phyloP scores from a whole-genome alignment of 2,797 vertebrate species.

The Sardinella longiceps region DNA sequence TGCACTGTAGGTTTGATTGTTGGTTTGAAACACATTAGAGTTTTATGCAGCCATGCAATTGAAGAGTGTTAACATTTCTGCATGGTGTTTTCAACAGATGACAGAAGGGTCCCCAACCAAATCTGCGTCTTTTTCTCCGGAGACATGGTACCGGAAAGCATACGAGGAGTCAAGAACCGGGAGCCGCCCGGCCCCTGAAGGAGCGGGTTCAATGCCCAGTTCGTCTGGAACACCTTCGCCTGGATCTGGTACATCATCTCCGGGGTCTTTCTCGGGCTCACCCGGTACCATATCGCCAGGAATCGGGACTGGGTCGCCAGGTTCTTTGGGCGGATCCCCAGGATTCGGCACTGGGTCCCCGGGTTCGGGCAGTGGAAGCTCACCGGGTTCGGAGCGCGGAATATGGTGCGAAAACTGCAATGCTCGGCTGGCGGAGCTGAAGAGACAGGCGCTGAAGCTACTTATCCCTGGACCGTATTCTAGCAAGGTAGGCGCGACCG shows the following conservation, averaged over 20 bases:
- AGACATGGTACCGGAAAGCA: slow-evolving; percentile 93
- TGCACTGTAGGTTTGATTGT: not conserved
- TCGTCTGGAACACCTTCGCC: slow-evolving; percentile 93
- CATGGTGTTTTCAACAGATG: slow-evolving; percentile 70
- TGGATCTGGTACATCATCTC: slow-evolving; percentile 93
- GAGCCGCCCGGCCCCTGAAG: slow-evolving; percentile 87
- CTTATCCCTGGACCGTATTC: slow-evolving; percentile 90
- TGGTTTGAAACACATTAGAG: not conserved
- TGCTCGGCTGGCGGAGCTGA: slow-evolving; percentile 90
- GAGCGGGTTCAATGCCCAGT: slow-evolving; percentile 91
- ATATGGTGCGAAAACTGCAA: slow-evolving; percentile 97
- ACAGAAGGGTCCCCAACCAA: slow-evolving; percentile 90
- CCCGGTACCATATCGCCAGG: slow-evolving; percentile 91
- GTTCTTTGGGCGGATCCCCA: slow-evolving; percentile 91
- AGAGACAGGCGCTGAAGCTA: slow-evolving; percentile 91
- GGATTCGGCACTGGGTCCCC: slow-evolving; percentile 95
- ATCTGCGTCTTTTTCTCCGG: slow-evolving; percentile 88
- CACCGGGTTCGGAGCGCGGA: slow-evolving; percentile 91
- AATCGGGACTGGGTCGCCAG: slow-evolving; percentile 90
- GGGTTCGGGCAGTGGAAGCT: slow-evolving; percentile 93
- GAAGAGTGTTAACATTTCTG: not conserved
- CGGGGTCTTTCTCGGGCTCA: slow-evolving; percentile 90
- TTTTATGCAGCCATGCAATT: not conserved
- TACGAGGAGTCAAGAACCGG: slow-evolving; percentile 88
- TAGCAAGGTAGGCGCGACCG: slow-evolving; percentile 83